Percentiles rank a stretch among this genome's conserved stretches.
Conservation (phyloP, 2,888 invertebrate genomes). For the Malthinus seriepunctatus region DNA sequence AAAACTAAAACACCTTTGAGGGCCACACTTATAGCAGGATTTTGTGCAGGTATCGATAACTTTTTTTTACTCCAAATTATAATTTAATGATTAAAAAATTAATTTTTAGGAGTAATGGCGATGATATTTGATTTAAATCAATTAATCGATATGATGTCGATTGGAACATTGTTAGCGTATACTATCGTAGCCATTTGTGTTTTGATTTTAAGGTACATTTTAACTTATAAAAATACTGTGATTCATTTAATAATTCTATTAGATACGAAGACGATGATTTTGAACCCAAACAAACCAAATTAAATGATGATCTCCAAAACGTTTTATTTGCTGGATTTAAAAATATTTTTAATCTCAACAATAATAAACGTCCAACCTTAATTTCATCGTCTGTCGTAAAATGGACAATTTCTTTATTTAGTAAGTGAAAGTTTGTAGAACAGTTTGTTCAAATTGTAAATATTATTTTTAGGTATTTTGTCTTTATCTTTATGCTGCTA, state of each 20-base stretch:
- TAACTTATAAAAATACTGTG: not conserved
- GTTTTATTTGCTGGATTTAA: constrained; percentile 42
- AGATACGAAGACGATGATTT: constrained; percentile 40
- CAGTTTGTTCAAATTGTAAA: not conserved
- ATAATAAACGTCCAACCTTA: constrained; percentile 67
- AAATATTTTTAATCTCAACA: constrained; percentile 73
- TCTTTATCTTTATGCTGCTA: constrained; percentile 60
- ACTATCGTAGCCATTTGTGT: constrained; percentile 92
- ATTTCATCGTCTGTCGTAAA: constrained; percentile 69
- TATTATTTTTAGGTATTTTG: constrained; percentile 57
- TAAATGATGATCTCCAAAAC: constrained; percentile 29
- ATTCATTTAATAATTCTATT: constrained; percentile 8
- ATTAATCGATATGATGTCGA: constrained; percentile 96
- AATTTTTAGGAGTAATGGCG: constrained; percentile 74
- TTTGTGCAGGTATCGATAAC: constrained; percentile 64
- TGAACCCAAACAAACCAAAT: not conserved
- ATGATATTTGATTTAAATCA: constrained; percentile 87
- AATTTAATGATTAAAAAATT: not conserved
- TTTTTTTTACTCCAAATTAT: not conserved
- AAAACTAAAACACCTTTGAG: constrained; percentile 79
- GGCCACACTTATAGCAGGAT: constrained; percentile 76
- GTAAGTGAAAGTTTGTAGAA: constrained; percentile 49
- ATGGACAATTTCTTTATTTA: constrained; percentile 61
- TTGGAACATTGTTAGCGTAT: constrained; percentile 87
- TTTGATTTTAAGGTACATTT: constrained; percentile 74